Conservation (phyloP, 2,797 vertebrate genomes). For the Danionella dracula region DNA sequence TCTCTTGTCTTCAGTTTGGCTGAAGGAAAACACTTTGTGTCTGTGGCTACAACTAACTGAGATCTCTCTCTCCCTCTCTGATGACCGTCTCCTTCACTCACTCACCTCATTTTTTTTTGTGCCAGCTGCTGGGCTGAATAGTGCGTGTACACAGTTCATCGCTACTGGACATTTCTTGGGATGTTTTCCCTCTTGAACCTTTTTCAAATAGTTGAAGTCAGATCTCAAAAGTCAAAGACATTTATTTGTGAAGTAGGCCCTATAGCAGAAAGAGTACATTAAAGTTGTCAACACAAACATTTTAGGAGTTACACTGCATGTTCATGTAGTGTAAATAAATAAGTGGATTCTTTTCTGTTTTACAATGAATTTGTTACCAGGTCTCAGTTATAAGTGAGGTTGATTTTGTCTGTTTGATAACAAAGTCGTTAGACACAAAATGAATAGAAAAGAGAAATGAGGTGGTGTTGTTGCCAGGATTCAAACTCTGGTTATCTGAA, state of each 20-base stretch:
- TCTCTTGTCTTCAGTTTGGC: conserved; percentile 40
- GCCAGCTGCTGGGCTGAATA: neutral
- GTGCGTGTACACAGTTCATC: neutral
- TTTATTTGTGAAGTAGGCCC: neutral
- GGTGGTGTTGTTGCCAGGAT: no score
- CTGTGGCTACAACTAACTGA: conserved; percentile 39
- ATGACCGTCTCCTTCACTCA: neutral
- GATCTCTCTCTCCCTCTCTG: conserved; percentile 7
- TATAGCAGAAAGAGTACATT: no score
- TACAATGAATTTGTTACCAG: no score
- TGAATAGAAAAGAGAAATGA: no score
- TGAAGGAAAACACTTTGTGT: conserved; percentile 38
- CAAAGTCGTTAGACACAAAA: no score
- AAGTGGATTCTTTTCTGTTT: no score
- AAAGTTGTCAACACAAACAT: no score
- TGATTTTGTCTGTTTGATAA: no score
- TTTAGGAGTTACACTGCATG: no score
- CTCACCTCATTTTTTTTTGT: conserved; percentile 11
- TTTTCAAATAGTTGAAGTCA: neutral
- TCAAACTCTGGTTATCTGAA: no score
- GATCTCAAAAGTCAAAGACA: neutral
- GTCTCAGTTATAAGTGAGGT: no score
- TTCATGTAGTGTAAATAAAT: no score
- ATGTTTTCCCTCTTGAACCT: neutral
- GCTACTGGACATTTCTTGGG: conserved; percentile 2